Percentiles rank a stretch among this genome's conserved stretches.
phyloP scores from a whole-genome alignment of 2,113 vertebrate genomes.

The Antennarius striatus region DNA sequence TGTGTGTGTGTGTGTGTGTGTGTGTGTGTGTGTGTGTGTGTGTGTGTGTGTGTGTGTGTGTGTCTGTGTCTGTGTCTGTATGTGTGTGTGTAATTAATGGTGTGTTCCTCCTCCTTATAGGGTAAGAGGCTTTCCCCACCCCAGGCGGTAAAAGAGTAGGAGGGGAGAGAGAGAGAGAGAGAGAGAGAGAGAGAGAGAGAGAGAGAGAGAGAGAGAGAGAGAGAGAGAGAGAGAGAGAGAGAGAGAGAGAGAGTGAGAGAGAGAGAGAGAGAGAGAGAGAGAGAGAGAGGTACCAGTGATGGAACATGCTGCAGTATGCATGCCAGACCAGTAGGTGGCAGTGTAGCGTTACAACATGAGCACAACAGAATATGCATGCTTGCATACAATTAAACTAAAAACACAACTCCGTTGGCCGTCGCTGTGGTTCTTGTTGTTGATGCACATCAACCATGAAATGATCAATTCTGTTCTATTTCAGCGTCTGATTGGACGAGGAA shows the following conservation, averaged over 20 bases:
- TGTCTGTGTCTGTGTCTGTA: constrained; percentile 63
- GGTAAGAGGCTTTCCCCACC: constrained; percentile 80
- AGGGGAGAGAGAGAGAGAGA: constrained; percentile 41
- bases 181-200: constrained; percentile 25
- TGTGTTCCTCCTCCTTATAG: constrained; percentile 78
- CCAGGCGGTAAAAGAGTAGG: constrained; percentile 59
- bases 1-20: constrained; percentile 68
- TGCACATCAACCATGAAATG: too few species aligned
- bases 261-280: constrained; percentile 28
- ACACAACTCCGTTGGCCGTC: too few species aligned
- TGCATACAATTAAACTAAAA: too few species aligned
- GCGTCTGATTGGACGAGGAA: too few species aligned
- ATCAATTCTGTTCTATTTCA: too few species aligned
- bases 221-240: constrained; percentile 38
- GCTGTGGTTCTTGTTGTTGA: too few species aligned
- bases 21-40: constrained; percentile 70
- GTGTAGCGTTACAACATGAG: too few species aligned
- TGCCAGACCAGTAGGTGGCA: too few species aligned
- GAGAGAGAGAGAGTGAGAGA: constrained; percentile 29
- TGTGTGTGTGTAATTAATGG: constrained; percentile 80
- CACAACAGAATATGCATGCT: too few species aligned
- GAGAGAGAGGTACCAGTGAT: constrained; percentile 4
- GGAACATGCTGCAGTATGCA: too few species aligned
- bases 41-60: constrained; percentile 60
- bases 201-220: constrained; percentile 24